Percentiles rank a stretch among this genome's conserved stretches.
These are phyloP conservation scores for Schizotus pectinicornis DNA, from an alignment of 2,888 invertebrate species.

Conservation along the genomic window DNA sequence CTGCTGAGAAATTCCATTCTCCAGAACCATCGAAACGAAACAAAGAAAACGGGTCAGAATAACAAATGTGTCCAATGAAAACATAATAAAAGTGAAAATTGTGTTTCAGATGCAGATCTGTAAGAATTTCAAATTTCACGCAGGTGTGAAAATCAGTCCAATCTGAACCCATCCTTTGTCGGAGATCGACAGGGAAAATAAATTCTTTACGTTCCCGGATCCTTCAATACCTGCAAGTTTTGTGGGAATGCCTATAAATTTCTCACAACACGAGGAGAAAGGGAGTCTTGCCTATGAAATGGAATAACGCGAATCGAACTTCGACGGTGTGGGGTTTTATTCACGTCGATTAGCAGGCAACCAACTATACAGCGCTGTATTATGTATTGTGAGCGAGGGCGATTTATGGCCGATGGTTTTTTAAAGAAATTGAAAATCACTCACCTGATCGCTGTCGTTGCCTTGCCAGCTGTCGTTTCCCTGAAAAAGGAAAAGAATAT, in stretches of 20 bases:
- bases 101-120: conserved; percentile 15
- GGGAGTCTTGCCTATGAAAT: conserved; percentile 10
- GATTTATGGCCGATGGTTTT: not conserved
- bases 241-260: conserved; percentile 24
- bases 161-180: conserved; percentile 28
- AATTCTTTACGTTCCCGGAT: conserved; percentile 33
- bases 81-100: conserved; percentile 19
- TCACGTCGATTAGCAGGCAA: conserved; percentile 4
- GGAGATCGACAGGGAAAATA: conserved; percentile 35
- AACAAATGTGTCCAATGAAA: conserved; percentile 14
- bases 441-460: conserved; percentile 67
- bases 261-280: conserved; percentile 10
- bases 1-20: not conserved
- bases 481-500: conserved; percentile 58
- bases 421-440: conserved; percentile 35
- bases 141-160: conserved; percentile 36
- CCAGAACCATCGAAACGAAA: not conserved
- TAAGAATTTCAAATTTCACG: conserved; percentile 32
- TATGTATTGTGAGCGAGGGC: too few species aligned
- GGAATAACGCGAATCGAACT: conserved; percentile 9
- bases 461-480: conserved; percentile 69
- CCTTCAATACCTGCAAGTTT: conserved; percentile 33
- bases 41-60: conserved; percentile 5
- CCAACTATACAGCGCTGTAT: conserved; percentile 4
- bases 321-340: conserved; percentile 1